A percentile compares a stretch with the other conserved stretches of the same genome.
Evolutionary conservation across 1,140 invertebrate species (phyloP).

Genomic region (Magallana angulata): DNA sequence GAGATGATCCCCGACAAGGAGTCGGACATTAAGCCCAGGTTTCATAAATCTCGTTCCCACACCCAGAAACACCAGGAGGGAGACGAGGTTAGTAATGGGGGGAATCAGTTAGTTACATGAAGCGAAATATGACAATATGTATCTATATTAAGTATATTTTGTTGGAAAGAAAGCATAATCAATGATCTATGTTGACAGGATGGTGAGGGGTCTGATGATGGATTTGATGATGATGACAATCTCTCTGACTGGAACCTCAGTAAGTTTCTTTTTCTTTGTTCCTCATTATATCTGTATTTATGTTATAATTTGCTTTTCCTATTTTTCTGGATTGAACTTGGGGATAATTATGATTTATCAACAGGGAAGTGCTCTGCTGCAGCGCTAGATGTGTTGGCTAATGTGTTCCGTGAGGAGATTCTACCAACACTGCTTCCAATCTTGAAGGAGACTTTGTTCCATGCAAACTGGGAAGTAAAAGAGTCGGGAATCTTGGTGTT

Average conservation of each 20-base stretch:
- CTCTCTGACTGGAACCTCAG: slow-evolving; percentile 95
- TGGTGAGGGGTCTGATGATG: slow-evolving; percentile 83
- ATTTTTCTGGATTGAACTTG: background rate
- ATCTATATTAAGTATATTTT: background rate
- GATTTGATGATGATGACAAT: slow-evolving; percentile 87
- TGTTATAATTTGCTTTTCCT: background rate
- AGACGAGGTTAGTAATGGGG: slow-evolving; percentile 61
- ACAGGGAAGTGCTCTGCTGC: slow-evolving; percentile 97
- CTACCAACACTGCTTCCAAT: slow-evolving; percentile 96
- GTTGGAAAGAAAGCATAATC: no score
- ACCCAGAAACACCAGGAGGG: slow-evolving; percentile 79
- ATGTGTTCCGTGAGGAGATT: slow-evolving; percentile 97
- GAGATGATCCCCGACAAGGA: slow-evolving; percentile 98
- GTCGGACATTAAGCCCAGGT: slow-evolving; percentile 97
- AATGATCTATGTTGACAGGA: slow-evolving; percentile 81
- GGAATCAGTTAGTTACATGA: no score
- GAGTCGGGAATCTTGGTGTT: slow-evolving; percentile 96
- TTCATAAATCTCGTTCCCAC: slow-evolving; percentile 93
- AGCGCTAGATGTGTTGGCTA: slow-evolving; percentile 96
- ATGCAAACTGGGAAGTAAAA: slow-evolving; percentile 97
- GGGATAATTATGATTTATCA: background rate
- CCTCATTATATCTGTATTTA: background rate
- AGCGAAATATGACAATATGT: background rate
- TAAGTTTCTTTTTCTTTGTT: slow-evolving; percentile 60
- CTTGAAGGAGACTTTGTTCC: slow-evolving; percentile 97